A percentile compares a stretch with the other conserved stretches of the same genome.
Conservation (phyloP, 2,888 invertebrate species). For the Zygogramma bicolorata region DNA sequence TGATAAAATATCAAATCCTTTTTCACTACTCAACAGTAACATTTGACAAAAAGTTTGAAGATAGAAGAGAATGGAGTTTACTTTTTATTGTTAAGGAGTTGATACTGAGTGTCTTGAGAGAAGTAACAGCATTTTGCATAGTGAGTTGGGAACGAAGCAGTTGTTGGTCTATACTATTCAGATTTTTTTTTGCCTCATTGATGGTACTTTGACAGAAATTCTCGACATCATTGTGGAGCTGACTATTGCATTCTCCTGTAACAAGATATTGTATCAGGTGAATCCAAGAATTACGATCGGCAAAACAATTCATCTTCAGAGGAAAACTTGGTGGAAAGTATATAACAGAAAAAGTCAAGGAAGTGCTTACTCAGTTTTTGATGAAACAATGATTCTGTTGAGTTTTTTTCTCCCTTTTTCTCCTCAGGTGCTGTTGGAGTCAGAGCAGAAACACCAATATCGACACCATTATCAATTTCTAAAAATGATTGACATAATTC, state of each 20-base stretch:
- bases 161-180: constrained; percentile 60
- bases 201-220: constrained; percentile 53
- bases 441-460: constrained; percentile 58
- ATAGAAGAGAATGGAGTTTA: constrained; percentile 60
- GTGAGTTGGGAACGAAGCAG: constrained; percentile 63
- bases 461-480: constrained; percentile 58
- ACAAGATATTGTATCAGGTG: constrained; percentile 24
- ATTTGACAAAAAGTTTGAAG: constrained; percentile 61
- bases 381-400: constrained; percentile 57
- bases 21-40: constrained; percentile 49
- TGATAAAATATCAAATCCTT: background rate
- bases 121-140: constrained; percentile 61
- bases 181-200: constrained; percentile 57
- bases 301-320: too few relatives aligned
- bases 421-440: constrained; percentile 37
- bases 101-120: constrained; percentile 58
- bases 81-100: constrained; percentile 60
- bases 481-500: constrained; percentile 17
- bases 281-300: too few relatives aligned
- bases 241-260: constrained; percentile 61
- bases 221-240: constrained; percentile 57
- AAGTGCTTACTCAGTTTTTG: constrained; percentile 58
- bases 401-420: constrained; percentile 36
- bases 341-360: too few relatives aligned
- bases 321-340: too few relatives aligned